phyloP scores from a whole-genome alignment of 2,888 invertebrate genomes.

The Dynastes tityus region DNA sequence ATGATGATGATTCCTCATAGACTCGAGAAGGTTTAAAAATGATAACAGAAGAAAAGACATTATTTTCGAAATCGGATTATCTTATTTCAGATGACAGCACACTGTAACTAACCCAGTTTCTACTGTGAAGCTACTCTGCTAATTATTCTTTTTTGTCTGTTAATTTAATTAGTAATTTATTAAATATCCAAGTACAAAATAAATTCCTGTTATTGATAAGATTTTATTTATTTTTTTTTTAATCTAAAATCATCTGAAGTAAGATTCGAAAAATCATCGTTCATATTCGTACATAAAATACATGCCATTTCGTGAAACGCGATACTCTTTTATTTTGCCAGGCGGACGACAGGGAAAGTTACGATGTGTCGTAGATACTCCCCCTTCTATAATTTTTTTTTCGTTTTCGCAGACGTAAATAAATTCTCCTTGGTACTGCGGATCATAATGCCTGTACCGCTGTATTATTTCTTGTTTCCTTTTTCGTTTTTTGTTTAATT shows the following conservation, averaged over 20 bases:
- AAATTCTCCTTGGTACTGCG: background rate
- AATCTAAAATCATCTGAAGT: background rate
- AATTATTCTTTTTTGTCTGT: background rate
- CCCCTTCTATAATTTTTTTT: background rate
- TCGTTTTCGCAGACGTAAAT: background rate
- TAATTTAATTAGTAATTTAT: conserved; percentile 31
- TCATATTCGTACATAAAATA: background rate
- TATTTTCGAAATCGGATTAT: background rate
- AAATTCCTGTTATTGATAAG: background rate
- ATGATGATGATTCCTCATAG: background rate
- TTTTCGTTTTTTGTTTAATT: conserved; percentile 30
- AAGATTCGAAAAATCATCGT: background rate
- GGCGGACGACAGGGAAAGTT: background rate
- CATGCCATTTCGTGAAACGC: conserved; percentile 13
- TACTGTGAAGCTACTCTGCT: background rate
- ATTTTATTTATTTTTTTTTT: background rate
- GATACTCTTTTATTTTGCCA: conserved; percentile 9
- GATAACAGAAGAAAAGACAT: conserved; percentile 4
- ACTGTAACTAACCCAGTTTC: too few species aligned
- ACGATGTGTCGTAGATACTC: background rate
- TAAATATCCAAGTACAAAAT: conserved; percentile 13
- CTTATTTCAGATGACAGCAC: conserved; percentile 15
- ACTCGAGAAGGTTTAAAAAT: background rate
- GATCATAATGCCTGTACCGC: background rate
- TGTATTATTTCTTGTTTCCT: conserved; percentile 9